Evolutionary conservation across 2,797 vertebrate genomes (phyloP).

Genomic region (Anguilla anguilla): DNA sequence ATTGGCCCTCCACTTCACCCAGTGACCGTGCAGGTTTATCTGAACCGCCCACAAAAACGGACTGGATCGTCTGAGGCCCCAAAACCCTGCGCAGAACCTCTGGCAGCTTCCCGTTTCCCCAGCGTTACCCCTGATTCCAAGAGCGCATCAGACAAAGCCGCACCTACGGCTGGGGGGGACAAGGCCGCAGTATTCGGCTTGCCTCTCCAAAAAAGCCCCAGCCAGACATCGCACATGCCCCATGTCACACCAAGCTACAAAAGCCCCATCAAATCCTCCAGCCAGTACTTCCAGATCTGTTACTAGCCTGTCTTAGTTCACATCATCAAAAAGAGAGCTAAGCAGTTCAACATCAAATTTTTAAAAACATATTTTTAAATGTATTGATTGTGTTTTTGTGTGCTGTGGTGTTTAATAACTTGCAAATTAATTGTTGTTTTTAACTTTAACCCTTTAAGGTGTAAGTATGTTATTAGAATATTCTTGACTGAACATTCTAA

Average conservation of each 20-base stretch:
- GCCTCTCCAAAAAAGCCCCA: slow-evolving; percentile 73
- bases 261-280: slow-evolving; percentile 79
- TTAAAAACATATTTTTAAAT: slow-evolving; percentile 8
- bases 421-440: not conserved
- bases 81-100: slow-evolving; percentile 60
- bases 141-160: slow-evolving; percentile 54
- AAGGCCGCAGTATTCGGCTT: slow-evolving; percentile 69
- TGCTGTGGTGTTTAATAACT: slow-evolving; percentile 26
- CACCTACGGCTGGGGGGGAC: slow-evolving; percentile 51
- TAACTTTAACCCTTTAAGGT: not conserved
- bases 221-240: slow-evolving; percentile 58
- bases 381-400: slow-evolving; percentile 30
- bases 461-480: not conserved
- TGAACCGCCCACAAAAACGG: slow-evolving; percentile 70
- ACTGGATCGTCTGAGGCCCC: slow-evolving; percentile 61
- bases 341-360: slow-evolving; percentile 5
- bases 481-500: no score
- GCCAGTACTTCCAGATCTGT: slow-evolving; percentile 84
- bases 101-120: slow-evolving; percentile 54
- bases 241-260: slow-evolving; percentile 77
- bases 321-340: not conserved
- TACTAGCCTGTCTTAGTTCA: slow-evolving; percentile 57
- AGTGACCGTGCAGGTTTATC: slow-evolving; percentile 81
- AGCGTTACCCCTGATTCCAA: slow-evolving; percentile 64
- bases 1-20: slow-evolving; percentile 57